phyloP scores from a whole-genome alignment of 2,797 vertebrate species.

The Parambassis ranga region DNA sequence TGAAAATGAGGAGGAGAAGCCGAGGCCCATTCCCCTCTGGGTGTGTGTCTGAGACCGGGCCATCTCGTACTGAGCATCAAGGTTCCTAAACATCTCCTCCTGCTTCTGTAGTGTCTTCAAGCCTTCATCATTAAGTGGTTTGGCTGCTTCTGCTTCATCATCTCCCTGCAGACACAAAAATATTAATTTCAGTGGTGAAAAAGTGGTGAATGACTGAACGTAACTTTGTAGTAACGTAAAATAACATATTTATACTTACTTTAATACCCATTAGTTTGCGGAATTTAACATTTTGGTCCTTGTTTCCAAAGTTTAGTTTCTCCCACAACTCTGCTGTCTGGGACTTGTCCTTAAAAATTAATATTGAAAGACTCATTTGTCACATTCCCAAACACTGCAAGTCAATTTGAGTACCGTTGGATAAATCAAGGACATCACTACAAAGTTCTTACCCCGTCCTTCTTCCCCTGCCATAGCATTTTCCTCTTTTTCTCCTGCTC shows the following conservation, averaged over 20 bases:
- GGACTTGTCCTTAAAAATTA: constrained; percentile 88
- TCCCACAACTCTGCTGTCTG: constrained; percentile 99
- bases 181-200: not conserved
- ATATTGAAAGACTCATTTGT: not conserved
- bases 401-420: not conserved
- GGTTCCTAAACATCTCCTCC: constrained; percentile 96
- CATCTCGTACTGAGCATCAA: constrained; percentile 99
- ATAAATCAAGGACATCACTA: not conserved
- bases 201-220: not conserved
- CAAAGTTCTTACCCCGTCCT: constrained; percentile 87
- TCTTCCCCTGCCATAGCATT: constrained; percentile 98
- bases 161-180: constrained; percentile 80
- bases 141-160: constrained; percentile 85
- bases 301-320: constrained; percentile 98
- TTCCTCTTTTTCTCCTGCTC: constrained; percentile 99
- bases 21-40: constrained; percentile 96
- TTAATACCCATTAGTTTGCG: constrained; percentile 99
- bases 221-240: not conserved
- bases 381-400: not conserved
- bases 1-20: constrained; percentile 91
- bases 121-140: constrained; percentile 88
- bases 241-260: constrained; percentile 76
- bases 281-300: constrained; percentile 99
- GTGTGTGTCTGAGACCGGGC: constrained; percentile 98
- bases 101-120: constrained; percentile 96